These are phyloP conservation scores for Macroglossus sobrinus DNA, from an alignment of 2,113 vertebrate species.

Conservation along the genomic window DNA sequence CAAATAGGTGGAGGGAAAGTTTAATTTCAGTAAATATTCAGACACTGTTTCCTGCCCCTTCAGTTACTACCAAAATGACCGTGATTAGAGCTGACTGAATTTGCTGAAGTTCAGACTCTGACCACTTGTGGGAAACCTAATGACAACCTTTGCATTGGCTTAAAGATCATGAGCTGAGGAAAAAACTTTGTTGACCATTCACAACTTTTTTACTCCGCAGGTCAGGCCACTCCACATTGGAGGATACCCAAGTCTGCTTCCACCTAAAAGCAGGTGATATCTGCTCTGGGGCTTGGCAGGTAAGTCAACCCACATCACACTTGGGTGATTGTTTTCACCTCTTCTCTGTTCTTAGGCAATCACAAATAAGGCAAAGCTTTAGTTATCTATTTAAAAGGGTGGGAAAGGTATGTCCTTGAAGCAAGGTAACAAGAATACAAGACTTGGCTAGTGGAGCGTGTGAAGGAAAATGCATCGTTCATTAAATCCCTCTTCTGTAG, in stretches of 20 bases:
- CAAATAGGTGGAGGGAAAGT: background rate
- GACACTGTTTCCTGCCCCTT: rapidly evolving
- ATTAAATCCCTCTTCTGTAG: background rate
- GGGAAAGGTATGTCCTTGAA: background rate
- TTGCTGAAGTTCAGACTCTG: background rate
- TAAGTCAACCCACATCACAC: background rate
- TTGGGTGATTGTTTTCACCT: background rate
- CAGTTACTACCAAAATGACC: background rate
- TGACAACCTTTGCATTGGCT: background rate
- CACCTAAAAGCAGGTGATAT: background rate
- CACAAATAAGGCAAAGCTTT: background rate
- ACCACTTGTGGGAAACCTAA: background rate
- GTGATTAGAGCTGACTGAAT: background rate
- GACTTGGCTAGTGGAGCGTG: background rate
- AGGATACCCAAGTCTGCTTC: background rate
- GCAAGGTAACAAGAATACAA: background rate
- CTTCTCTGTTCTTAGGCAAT: background rate
- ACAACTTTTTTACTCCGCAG: background rate
- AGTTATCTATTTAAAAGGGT: background rate
- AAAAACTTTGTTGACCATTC: background rate
- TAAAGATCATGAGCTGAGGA: background rate
- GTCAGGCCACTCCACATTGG: background rate
- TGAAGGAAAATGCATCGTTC: background rate
- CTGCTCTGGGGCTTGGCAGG: rapidly evolving
- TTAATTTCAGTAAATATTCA: background rate